A percentile compares a stretch with the other conserved stretches of the same genome.
phyloP scores from a whole-genome alignment of 2,113 vertebrate species.

The Rhabdomys dilectus region DNA sequence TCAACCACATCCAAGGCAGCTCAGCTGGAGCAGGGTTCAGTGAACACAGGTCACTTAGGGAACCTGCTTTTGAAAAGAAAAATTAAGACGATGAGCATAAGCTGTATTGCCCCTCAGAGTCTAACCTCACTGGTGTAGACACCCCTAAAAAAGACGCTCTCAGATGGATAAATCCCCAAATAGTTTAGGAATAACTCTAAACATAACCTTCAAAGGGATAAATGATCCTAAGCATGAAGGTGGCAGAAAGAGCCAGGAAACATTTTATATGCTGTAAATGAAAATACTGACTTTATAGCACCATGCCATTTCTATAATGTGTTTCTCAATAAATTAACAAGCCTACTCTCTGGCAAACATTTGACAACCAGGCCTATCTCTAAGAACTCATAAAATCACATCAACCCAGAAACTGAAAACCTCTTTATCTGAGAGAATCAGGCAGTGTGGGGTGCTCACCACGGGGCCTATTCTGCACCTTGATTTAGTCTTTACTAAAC shows the following conservation, averaged over 20 bases:
- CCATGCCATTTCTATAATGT: neutral
- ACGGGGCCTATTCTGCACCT: neutral
- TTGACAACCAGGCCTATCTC: neutral
- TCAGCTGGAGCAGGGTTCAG: neutral
- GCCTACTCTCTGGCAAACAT: neutral
- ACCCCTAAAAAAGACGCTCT: neutral
- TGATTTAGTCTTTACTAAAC: too few species aligned
- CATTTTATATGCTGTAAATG: fast-evolving
- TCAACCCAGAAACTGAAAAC: neutral
- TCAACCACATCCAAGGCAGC: neutral
- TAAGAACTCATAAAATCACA: neutral
- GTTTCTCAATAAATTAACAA: neutral
- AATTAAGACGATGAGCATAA: too few species aligned
- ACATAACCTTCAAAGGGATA: neutral
- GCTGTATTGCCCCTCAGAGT: neutral
- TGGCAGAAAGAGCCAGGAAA: neutral
- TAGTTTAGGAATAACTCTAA: neutral
- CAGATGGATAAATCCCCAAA: neutral
- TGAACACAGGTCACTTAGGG: fast-evolving
- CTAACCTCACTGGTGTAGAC: neutral
- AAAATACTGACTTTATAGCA: neutral
- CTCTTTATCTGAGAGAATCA: neutral
- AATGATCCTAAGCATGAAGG: neutral
- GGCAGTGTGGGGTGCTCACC: neutral
- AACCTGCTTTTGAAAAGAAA: neutral